phyloP scores from a whole-genome alignment of 1,140 invertebrate species.

The Battus philenor region DNA sequence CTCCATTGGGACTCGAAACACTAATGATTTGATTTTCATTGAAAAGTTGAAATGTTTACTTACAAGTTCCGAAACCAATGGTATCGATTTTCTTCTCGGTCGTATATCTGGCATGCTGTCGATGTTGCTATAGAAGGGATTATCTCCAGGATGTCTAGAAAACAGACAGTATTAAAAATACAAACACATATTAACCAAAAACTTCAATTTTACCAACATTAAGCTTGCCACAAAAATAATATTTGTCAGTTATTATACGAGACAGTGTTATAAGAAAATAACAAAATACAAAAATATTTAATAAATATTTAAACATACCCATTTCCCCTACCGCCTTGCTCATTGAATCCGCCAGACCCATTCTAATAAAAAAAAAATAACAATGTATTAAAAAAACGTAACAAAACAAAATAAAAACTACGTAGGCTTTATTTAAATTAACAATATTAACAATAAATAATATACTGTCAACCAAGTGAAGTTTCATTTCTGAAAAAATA shows the following conservation, averaged over 20 bases:
- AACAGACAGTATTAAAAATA: slow-evolving; percentile 10
- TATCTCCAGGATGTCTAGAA: slow-evolving; percentile 91
- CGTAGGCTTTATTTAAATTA: slow-evolving; percentile 46
- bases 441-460: slow-evolving; percentile 18
- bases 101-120: slow-evolving; percentile 99
- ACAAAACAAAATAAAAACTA: slow-evolving; percentile 62
- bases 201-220: too few relatives aligned
- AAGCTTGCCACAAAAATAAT: too few relatives aligned
- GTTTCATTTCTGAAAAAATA: too few relatives aligned
- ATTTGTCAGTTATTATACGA: too few relatives aligned
- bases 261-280: too few relatives aligned
- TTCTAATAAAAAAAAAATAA: slow-evolving; percentile 87
- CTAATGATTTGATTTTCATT: slow-evolving; percentile 27
- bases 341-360: slow-evolving; percentile 84
- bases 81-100: slow-evolving; percentile 96
- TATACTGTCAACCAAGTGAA: too few relatives aligned
- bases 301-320: slow-evolving; percentile 73
- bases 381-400: slow-evolving; percentile 70
- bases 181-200: neutral
- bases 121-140: slow-evolving; percentile 99
- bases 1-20: slow-evolving; percentile 36
- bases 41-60: slow-evolving; percentile 73
- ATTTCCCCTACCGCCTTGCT: slow-evolving; percentile 85
- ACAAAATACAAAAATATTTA: too few relatives aligned
- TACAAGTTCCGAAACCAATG: slow-evolving; percentile 99